These are phyloP conservation scores for Argynnis bischoffii DNA, from an alignment of 2,888 invertebrate genomes.

Conservation along the genomic window DNA sequence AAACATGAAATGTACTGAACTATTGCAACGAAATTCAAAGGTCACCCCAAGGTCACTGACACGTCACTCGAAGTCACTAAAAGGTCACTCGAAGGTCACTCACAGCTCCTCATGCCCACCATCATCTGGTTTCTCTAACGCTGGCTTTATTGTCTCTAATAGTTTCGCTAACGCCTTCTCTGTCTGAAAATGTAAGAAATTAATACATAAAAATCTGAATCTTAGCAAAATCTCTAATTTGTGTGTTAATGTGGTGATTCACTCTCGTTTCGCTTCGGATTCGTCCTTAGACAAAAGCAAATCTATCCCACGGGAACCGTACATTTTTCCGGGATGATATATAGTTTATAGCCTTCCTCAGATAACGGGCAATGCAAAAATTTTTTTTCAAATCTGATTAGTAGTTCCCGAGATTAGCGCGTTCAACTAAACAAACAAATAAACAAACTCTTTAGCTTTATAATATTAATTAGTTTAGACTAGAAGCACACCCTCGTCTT, in stretches of 20 bases:
- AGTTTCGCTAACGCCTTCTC: constrained; percentile 89
- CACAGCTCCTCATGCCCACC: constrained; percentile 58
- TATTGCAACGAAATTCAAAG: constrained; percentile 3
- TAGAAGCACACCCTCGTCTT: no score
- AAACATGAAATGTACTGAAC: not conserved
- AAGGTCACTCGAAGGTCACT: constrained; percentile 34
- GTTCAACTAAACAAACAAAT: no score
- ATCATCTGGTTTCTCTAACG: constrained; percentile 60
- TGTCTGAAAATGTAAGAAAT: constrained; percentile 80
- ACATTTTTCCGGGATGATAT: no score
- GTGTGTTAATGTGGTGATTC: not conserved
- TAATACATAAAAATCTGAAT: not conserved
- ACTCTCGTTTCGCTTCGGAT: no score
- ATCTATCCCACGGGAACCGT: no score
- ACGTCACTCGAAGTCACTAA: not conserved
- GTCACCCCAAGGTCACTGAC: constrained; percentile 12
- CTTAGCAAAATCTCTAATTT: not conserved
- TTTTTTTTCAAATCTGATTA: no score
- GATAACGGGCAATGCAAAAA: no score
- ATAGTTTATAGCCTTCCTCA: no score
- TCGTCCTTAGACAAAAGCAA: no score
- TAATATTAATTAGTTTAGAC: no score
- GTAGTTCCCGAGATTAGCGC: no score
- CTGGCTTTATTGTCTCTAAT: constrained; percentile 82
- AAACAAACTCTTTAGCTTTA: no score